Evolutionary conservation across 2,888 invertebrate species (phyloP).

Genomic region (Habrosyne pyritoides): DNA sequence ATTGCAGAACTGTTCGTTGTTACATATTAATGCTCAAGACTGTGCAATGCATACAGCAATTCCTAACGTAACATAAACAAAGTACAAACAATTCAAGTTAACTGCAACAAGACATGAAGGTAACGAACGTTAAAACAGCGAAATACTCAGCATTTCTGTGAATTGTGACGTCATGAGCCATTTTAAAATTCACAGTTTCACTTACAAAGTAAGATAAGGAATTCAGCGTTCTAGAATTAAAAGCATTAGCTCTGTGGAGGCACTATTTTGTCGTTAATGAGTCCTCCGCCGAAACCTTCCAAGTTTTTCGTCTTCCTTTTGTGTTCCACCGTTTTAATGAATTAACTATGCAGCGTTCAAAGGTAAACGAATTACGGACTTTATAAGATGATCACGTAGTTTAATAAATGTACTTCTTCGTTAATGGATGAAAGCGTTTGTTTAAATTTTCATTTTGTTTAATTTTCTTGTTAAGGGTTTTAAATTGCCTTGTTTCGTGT

Average conservation of each 20-base stretch:
- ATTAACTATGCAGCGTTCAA: constrained; percentile 3
- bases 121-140: neutral
- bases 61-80: no score
- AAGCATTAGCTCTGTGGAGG: constrained; percentile 2
- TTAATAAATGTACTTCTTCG: neutral
- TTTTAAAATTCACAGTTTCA: constrained; percentile 4
- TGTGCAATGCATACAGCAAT: no score
- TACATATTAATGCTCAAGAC: no score
- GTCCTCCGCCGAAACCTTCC: constrained; percentile 24
- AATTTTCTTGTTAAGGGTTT: neutral
- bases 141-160: neutral
- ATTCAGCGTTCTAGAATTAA: neutral
- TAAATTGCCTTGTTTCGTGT: no score
- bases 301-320: constrained; percentile 34
- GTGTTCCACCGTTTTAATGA: constrained; percentile 24
- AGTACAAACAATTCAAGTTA: neutral
- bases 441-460: neutral
- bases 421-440: neutral
- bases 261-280: constrained; percentile 32
- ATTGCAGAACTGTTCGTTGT: no score
- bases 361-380: constrained; percentile 1
- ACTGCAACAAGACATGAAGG: neutral
- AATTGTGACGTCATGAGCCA: neutral
- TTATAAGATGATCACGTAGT: neutral
- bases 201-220: constrained; percentile 5